Conservation (phyloP, 2,888 invertebrate species). For the Rotaria magnacalcarata region DNA sequence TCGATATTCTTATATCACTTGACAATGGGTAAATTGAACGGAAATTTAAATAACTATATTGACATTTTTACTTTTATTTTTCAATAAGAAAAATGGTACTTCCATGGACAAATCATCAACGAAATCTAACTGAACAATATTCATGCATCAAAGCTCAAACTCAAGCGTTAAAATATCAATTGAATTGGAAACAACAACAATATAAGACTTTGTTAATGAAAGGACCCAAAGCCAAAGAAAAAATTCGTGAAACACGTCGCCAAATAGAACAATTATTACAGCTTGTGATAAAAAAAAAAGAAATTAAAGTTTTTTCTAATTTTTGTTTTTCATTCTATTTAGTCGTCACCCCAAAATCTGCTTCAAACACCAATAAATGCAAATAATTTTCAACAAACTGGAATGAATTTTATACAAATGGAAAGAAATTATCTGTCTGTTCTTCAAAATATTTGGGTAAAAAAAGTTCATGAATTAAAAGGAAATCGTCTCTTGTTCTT, state of each 20-base stretch:
- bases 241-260: background rate
- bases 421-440: background rate
- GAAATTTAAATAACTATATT: background rate
- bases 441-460: background rate
- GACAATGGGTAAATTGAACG: background rate
- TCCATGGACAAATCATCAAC: conserved; percentile 10
- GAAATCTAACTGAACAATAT: conserved; percentile 25
- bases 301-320: background rate
- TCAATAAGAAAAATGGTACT: background rate
- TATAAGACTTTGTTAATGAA: background rate
- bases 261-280: conserved; percentile 13
- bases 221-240: background rate
- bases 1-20: background rate
- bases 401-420: conserved; percentile 11
- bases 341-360: background rate
- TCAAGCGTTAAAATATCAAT: conserved; percentile 2
- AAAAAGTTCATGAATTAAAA: background rate
- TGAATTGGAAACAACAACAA: conserved; percentile 14
- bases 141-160: background rate
- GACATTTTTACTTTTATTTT: background rate
- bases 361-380: background rate
- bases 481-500: background rate
- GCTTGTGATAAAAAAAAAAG: background rate
- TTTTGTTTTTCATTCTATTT: background rate
- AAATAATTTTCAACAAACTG: background rate